These are phyloP conservation scores for Parambassis ranga DNA, from an alignment of 2,797 vertebrate genomes.

Conservation along the genomic window DNA sequence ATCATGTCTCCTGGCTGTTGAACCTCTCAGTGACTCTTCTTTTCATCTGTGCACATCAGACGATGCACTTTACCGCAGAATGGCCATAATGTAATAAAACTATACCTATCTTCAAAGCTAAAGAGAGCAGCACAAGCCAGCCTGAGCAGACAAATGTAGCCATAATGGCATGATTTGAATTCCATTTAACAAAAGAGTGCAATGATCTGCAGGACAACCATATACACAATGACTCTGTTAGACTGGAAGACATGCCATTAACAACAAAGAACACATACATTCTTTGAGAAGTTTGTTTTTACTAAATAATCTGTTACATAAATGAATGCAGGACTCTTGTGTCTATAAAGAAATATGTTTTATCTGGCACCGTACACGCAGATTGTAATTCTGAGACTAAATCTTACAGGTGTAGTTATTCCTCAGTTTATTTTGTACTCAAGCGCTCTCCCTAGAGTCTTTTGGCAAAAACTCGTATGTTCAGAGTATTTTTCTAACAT, in stretches of 20 bases:
- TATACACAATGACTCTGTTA: neutral
- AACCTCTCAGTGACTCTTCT: constrained; percentile 13
- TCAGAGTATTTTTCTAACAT: constrained; percentile 16
- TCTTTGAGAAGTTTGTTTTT: constrained; percentile 9
- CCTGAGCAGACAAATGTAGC: constrained; percentile 18
- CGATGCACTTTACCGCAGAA: constrained; percentile 7
- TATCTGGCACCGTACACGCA: constrained; percentile 1
- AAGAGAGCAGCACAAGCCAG: neutral
- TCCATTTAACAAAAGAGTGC: constrained; percentile 16
- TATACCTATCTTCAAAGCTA: constrained; percentile 47
- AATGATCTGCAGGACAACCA: constrained; percentile 15
- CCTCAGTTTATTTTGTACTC: constrained; percentile 19
- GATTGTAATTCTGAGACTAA: constrained; percentile 9
- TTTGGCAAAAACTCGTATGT: constrained; percentile 16
- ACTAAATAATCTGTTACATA: neutral
- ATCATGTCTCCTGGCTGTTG: constrained; percentile 12
- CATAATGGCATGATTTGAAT: constrained; percentile 30
- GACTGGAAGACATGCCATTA: neutral
- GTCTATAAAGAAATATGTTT: neutral
- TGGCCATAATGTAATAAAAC: constrained; percentile 13
- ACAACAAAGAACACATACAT: constrained; percentile 3
- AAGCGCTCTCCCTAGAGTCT: constrained; percentile 12
- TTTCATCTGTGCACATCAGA: constrained; percentile 15
- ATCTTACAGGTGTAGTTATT: constrained; percentile 7
- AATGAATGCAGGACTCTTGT: neutral